Percentiles rank a stretch among this genome's conserved stretches.
These are phyloP conservation scores for Leiothrix lutea DNA, from an alignment of 2,113 vertebrate species.

Conservation along the genomic window DNA sequence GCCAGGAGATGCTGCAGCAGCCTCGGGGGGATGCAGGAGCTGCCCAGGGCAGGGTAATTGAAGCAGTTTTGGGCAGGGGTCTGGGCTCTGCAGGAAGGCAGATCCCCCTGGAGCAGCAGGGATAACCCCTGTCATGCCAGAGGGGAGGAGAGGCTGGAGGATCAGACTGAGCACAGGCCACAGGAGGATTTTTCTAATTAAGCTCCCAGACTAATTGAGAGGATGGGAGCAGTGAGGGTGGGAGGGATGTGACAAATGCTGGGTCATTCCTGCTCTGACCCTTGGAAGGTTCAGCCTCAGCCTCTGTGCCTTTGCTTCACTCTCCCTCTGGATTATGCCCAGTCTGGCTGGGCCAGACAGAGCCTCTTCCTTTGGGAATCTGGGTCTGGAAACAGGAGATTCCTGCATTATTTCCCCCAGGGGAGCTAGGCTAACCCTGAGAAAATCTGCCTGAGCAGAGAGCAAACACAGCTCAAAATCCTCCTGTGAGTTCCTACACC, in stretches of 20 bases:
- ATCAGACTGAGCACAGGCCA: neutral
- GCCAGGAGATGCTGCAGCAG: neutral
- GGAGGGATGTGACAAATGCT: neutral
- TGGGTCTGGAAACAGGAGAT: neutral
- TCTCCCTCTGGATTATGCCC: neutral
- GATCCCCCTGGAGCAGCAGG: neutral
- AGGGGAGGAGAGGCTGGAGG: neutral
- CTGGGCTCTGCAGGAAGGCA: neutral
- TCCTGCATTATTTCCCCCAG: neutral
- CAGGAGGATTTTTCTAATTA: neutral
- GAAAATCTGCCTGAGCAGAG: neutral
- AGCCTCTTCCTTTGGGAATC: neutral
- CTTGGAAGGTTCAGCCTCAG: neutral
- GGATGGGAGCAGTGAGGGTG: neutral
- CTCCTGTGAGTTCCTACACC: rapidly evolving
- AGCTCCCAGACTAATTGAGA: neutral
- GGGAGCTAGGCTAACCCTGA: neutral
- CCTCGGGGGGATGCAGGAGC: neutral
- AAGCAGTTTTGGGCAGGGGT: neutral
- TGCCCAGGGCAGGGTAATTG: neutral
- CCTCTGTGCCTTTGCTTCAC: neutral
- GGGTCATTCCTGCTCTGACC: neutral
- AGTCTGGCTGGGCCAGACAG: neutral
- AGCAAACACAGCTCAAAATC: neutral
- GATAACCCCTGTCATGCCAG: rapidly evolving